These are phyloP conservation scores for Strongylocentrotus purpuratus DNA, from an alignment of 35 echinoderm and acorn worm species.

Conservation along the genomic window DNA sequence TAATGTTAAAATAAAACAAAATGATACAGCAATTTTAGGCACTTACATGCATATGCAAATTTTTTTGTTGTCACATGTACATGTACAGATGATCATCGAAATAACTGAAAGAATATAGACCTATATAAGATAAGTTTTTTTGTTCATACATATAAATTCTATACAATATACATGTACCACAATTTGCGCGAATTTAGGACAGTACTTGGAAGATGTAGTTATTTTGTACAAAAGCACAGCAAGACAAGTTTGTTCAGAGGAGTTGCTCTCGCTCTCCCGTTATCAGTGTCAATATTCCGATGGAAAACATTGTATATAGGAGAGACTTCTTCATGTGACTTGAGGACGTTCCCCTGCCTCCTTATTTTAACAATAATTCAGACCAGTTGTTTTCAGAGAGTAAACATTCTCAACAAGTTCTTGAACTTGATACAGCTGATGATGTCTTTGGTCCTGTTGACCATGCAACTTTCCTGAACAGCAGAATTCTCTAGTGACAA, in stretches of 20 bases:
- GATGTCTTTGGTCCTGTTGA: neutral
- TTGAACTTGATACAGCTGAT: neutral
- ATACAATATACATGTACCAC: neutral
- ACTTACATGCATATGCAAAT: constrained; percentile 1
- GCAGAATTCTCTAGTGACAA: neutral
- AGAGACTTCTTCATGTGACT: neutral
- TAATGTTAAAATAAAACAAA: neutral
- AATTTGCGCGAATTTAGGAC: constrained; percentile 6
- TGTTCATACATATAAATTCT: constrained; percentile 3
- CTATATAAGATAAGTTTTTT: neutral
- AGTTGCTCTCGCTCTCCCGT: neutral
- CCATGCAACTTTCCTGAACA: no score
- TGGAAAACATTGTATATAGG: neutral
- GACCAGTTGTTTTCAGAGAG: neutral
- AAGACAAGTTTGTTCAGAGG: neutral
- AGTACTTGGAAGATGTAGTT: neutral
- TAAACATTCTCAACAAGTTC: neutral
- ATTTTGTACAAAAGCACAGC: neutral
- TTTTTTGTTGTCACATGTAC: neutral
- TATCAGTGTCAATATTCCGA: neutral
- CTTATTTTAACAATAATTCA: neutral
- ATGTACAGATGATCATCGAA: neutral
- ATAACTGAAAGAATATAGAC: neutral
- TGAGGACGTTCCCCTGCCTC: neutral
- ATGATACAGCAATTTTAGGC: neutral